These are phyloP conservation scores for Orestias chungarensis DNA, from an alignment of 2,797 vertebrate species.

Conservation along the genomic window DNA sequence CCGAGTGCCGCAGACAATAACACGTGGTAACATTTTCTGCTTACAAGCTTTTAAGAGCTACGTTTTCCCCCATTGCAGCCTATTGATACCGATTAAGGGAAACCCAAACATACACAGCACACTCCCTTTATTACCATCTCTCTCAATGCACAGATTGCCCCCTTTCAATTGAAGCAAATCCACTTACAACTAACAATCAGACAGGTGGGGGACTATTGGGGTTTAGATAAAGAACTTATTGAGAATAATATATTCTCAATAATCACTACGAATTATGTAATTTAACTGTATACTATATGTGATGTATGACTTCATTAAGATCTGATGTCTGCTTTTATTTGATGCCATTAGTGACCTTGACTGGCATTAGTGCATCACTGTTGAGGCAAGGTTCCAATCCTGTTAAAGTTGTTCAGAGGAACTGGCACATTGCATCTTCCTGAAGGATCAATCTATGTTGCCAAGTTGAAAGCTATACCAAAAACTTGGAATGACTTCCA, in stretches of 20 bases:
- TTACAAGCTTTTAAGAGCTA: background rate
- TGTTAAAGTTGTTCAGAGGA: conserved; percentile 52
- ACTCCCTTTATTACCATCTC: conserved; percentile 23
- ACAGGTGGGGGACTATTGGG: conserved; percentile 63
- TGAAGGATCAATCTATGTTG: conserved; percentile 40
- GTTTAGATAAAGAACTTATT: conserved; percentile 76
- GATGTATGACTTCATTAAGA: conserved; percentile 68
- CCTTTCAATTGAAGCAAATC: conserved; percentile 66
- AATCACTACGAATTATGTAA: conserved; percentile 73
- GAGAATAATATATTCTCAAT: conserved; percentile 75
- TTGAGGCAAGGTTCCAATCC: conserved; percentile 58
- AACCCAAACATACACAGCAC: conserved; percentile 10
- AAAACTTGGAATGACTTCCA: conserved; percentile 50
- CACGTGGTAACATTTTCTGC: too few species aligned
- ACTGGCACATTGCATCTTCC: conserved; percentile 45
- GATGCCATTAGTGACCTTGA: conserved; percentile 63
- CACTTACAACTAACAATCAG: conserved; percentile 66
- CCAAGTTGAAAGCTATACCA: conserved; percentile 45
- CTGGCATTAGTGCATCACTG: conserved; percentile 53
- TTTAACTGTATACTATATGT: conserved; percentile 76
- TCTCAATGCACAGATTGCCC: conserved; percentile 42
- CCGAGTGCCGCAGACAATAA: too few species aligned
- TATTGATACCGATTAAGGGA: conserved; percentile 17
- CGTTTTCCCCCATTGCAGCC: conserved; percentile 1
- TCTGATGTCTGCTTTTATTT: conserved; percentile 62